A percentile compares a stretch with the other conserved stretches of the same genome.
Conservation (phyloP, 2,888 invertebrate genomes). For the Caenorhabditis japonica region DNA sequence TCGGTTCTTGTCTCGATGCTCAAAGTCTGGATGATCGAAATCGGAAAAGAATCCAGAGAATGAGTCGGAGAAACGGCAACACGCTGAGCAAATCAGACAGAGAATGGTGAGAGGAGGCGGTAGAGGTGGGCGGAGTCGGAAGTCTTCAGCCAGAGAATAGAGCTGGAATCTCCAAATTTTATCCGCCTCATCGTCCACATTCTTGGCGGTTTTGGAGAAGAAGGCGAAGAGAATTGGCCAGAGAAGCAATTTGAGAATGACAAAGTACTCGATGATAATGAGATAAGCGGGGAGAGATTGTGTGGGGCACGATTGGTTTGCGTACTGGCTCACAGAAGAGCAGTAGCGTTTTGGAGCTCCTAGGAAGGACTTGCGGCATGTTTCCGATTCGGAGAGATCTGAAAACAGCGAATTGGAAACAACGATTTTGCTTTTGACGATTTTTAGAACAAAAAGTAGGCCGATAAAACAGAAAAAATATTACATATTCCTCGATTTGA, state of each 20-base stretch:
- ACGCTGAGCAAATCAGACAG: slow-evolving; percentile 67
- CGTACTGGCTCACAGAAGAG: slow-evolving; percentile 63
- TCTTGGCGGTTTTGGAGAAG: slow-evolving; percentile 76
- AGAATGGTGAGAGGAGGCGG: slow-evolving; percentile 77
- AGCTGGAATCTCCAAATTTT: slow-evolving; percentile 78
- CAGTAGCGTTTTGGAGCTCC: slow-evolving; percentile 63
- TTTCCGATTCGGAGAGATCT: slow-evolving; percentile 56
- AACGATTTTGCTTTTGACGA: too few species aligned
- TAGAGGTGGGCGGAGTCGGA: slow-evolving; percentile 76
- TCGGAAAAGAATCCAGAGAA: slow-evolving; percentile 42
- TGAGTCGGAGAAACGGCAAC: slow-evolving; percentile 57
- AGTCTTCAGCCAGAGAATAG: slow-evolving; percentile 77
- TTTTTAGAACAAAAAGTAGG: too few species aligned
- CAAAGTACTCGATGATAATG: slow-evolving; percentile 63
- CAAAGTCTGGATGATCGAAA: slow-evolving; percentile 69
- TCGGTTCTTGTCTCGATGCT: slow-evolving; percentile 28
- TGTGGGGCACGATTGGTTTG: slow-evolving; percentile 65
- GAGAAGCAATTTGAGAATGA: slow-evolving; percentile 72
- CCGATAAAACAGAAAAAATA: too few species aligned
- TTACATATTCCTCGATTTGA: too few species aligned
- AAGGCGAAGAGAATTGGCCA: slow-evolving; percentile 78
- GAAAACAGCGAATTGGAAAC: slow-evolving; percentile 7
- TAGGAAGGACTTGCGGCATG: slow-evolving; percentile 55
- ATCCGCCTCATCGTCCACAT: slow-evolving; percentile 76
- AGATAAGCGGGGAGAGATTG: slow-evolving; percentile 60